These are phyloP conservation scores for Maniola jurtina DNA, from an alignment of 1,140 invertebrate genomes.

Conservation along the genomic window DNA sequence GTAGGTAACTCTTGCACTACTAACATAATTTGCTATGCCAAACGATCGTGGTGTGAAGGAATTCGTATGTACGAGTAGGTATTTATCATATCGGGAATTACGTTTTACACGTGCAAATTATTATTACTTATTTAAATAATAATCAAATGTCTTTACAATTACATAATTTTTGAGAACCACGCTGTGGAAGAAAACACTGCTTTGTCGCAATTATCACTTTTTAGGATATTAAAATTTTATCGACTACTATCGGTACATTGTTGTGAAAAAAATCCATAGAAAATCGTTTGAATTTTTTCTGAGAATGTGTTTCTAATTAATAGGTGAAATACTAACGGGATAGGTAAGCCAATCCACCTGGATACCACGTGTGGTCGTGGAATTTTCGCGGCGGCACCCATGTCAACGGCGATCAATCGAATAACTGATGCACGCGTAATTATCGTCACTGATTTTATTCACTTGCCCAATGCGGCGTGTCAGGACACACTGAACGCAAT, in stretches of 20 bases:
- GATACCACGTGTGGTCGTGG: slow-evolving; percentile 65
- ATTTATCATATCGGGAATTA: background rate
- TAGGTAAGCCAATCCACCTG: slow-evolving; percentile 66
- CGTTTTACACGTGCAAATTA: background rate
- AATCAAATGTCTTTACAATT: background rate
- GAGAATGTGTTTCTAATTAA: no score
- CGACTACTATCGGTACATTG: no score
- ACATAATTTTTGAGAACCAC: no score
- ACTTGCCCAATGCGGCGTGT: slow-evolving; percentile 54
- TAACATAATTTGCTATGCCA: slow-evolving; percentile 2
- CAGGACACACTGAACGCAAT: slow-evolving; percentile 45
- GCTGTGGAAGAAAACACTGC: background rate
- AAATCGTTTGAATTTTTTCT: no score
- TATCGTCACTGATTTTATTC: slow-evolving; percentile 65
- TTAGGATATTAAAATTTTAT: no score
- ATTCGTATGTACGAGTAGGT: background rate
- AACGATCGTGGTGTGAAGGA: background rate
- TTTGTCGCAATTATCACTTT: background rate
- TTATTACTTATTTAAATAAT: background rate
- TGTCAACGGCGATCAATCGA: slow-evolving; percentile 60
- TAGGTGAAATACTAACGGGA: slow-evolving; percentile 56
- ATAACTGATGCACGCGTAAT: slow-evolving; percentile 58
- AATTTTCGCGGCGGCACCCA: slow-evolving; percentile 70
- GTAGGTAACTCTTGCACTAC: background rate
- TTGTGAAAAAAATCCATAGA: no score